Conservation (phyloP, 2,113 vertebrate genomes). For the Pseudorhombus dupliciocellatus region DNA sequence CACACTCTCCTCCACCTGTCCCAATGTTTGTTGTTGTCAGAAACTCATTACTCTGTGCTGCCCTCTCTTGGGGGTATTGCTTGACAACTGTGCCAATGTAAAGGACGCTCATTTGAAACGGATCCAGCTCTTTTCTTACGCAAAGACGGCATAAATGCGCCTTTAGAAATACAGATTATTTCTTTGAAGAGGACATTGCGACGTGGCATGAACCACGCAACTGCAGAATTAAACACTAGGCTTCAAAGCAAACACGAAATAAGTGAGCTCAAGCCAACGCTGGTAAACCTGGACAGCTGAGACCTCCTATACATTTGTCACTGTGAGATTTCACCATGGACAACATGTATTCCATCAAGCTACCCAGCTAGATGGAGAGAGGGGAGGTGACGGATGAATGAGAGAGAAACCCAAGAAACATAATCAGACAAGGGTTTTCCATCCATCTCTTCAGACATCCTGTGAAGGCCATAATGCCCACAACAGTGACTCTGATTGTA, state of each 20-base stretch:
- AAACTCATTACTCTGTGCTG: too few relatives aligned
- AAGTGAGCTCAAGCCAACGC: slow-evolving; percentile 24
- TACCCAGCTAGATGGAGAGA: slow-evolving; percentile 4
- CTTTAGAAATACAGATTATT: background rate
- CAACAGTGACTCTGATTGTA: slow-evolving; percentile 42
- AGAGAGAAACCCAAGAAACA: slow-evolving; percentile 23
- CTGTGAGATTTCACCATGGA: slow-evolving; percentile 6
- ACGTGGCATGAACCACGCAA: background rate
- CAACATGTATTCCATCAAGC: slow-evolving; percentile 23
- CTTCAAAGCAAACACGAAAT: slow-evolving; percentile 1
- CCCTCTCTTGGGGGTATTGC: too few relatives aligned
- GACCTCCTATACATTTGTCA: slow-evolving; percentile 25
- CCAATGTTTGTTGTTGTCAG: too few relatives aligned
- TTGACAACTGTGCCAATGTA: too few relatives aligned
- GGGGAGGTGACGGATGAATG: background rate
- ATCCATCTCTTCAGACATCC: slow-evolving; percentile 53
- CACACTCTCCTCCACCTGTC: too few relatives aligned
- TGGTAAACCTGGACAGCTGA: slow-evolving; percentile 22
- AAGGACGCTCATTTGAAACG: too few relatives aligned
- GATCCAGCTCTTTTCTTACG: background rate
- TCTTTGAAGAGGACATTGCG: background rate
- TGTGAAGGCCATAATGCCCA: slow-evolving; percentile 26
- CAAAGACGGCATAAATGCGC: background rate
- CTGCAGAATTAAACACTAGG: background rate
- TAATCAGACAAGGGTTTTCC: slow-evolving; percentile 43